A percentile compares a stretch with the other conserved stretches of the same genome.
Conservation (phyloP, 2,113 vertebrate genomes). For the Rhagologus leucostigma region DNA sequence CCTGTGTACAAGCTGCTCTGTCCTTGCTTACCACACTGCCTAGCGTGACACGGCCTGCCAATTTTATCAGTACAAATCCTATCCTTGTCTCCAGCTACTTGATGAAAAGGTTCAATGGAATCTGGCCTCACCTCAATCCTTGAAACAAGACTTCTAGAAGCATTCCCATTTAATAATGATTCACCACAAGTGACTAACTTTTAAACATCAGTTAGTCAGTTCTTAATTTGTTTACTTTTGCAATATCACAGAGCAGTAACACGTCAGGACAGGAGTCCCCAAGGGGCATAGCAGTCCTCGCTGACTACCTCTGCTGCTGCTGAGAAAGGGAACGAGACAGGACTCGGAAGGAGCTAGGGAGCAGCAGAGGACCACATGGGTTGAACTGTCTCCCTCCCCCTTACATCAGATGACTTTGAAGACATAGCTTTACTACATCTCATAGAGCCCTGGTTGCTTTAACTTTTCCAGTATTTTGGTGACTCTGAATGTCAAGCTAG, state of each 20-base stretch:
- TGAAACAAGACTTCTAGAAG: background rate
- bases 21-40: background rate
- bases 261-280: background rate
- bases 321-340: background rate
- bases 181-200: conserved; percentile 36
- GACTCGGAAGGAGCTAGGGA: background rate
- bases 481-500: background rate
- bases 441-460: background rate
- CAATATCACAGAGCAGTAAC: background rate
- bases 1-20: background rate
- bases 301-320: background rate
- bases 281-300: background rate
- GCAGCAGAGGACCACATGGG: background rate
- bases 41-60: background rate
- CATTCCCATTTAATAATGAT: conserved; percentile 39
- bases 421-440: background rate
- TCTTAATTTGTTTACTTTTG: background rate
- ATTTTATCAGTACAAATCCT: background rate
- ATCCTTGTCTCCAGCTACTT: background rate
- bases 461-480: background rate
- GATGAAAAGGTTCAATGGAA: background rate
- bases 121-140: background rate
- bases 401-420: background rate
- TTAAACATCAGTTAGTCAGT: conserved; percentile 9
- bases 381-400: background rate